These are phyloP conservation scores for Atlantisia rogersi DNA, from an alignment of 2,113 vertebrate genomes.

Conservation along the genomic window DNA sequence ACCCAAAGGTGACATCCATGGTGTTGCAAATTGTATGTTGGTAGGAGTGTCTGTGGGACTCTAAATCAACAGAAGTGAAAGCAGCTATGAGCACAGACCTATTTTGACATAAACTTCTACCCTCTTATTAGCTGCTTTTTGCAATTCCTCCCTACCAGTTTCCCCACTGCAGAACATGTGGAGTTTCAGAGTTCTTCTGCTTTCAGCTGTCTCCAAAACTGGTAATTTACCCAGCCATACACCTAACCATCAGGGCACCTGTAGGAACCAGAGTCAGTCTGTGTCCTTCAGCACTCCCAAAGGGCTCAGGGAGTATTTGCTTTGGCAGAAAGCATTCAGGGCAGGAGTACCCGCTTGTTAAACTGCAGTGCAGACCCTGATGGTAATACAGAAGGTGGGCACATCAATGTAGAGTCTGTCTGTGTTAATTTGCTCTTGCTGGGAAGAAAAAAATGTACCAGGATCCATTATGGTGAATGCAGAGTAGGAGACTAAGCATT, in stretches of 20 bases:
- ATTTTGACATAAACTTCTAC: not conserved
- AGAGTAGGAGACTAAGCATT: not conserved
- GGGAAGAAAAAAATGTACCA: not conserved
- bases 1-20: not conserved
- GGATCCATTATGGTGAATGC: not conserved
- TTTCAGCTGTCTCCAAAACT: not conserved
- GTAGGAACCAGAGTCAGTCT: not conserved
- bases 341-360: not conserved
- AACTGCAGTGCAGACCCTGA: not conserved
- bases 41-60: not conserved
- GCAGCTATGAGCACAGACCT: not conserved
- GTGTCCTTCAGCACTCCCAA: not conserved
- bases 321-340: not conserved
- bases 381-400: not conserved
- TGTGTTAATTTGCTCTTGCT: not conserved
- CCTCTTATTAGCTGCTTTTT: not conserved
- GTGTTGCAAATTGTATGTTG: not conserved
- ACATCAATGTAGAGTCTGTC: accelerated
- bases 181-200: not conserved
- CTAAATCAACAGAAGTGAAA: not conserved
- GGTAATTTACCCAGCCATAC: not conserved
- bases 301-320: accelerated
- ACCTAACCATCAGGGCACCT: not conserved
- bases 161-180: not conserved
- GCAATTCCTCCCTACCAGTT: not conserved